Conservation (phyloP, 2,113 vertebrate genomes). For the Hyla sarda region DNA sequence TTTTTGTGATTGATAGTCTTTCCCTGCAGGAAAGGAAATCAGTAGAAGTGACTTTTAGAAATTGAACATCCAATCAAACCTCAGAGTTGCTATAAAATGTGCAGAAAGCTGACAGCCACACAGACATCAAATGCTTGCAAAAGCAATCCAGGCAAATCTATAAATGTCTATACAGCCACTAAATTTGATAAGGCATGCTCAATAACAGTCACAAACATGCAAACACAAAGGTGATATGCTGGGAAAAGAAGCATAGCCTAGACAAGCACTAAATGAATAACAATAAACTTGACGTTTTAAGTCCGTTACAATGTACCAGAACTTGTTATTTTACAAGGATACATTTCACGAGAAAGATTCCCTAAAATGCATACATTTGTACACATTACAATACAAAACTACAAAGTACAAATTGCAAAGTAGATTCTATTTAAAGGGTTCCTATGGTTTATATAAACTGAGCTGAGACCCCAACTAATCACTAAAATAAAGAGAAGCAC, state of each 20-base stretch:
- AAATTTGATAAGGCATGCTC: constrained; percentile 35
- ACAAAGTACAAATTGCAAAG: not conserved
- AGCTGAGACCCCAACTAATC: too few species aligned
- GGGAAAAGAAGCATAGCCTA: not conserved
- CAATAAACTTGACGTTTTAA: not conserved
- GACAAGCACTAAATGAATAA: not conserved
- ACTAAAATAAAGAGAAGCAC: too few species aligned
- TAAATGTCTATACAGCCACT: constrained; percentile 41
- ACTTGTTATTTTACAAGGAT: not conserved
- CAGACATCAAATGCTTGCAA: constrained; percentile 14
- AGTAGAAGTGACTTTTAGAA: not conserved
- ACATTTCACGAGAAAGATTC: too few species aligned
- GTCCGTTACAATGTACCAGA: not conserved
- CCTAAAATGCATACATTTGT: not conserved
- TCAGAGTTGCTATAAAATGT: not conserved
- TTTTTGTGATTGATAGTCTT: not conserved
- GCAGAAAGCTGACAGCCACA: constrained; percentile 16
- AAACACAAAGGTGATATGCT: constrained; percentile 15
- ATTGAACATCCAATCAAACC: not conserved
- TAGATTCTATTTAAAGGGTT: too few species aligned
- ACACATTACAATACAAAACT: not conserved
- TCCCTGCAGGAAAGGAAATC: constrained; percentile 20
- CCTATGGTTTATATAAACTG: too few species aligned
- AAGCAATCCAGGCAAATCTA: constrained; percentile 35
- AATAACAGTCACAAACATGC: constrained; percentile 45